These are phyloP conservation scores for Galeopterus variegatus DNA, from an alignment of 2,113 vertebrate genomes.

Conservation along the genomic window DNA sequence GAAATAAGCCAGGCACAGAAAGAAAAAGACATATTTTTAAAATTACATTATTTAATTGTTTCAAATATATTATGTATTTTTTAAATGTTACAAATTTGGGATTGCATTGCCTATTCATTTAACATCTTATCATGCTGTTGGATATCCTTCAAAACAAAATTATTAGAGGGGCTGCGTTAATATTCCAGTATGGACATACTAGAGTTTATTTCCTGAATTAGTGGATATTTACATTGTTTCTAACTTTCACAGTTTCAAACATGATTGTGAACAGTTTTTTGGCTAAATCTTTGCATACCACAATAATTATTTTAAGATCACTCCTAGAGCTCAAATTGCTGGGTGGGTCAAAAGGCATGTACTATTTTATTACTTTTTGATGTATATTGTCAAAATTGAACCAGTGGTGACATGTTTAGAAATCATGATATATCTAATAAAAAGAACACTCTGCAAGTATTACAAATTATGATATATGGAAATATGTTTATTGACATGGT, in stretches of 20 bases:
- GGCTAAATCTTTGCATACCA: not conserved
- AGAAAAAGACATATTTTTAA: not conserved
- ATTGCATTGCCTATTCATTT: constrained; percentile 21
- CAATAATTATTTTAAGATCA: not conserved
- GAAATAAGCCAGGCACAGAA: too few relatives aligned
- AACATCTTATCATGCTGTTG: not conserved
- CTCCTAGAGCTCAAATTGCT: not conserved
- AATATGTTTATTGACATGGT: not conserved
- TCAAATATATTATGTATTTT: not conserved
- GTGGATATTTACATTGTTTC: constrained; percentile 3
- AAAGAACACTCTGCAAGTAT: not conserved
- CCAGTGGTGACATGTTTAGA: not conserved
- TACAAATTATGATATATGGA: not conserved
- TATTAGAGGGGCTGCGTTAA: not conserved
- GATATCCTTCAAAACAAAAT: not conserved
- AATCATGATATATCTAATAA: not conserved
- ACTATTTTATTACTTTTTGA: not conserved
- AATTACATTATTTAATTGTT: constrained; percentile 24
- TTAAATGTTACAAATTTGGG: not conserved
- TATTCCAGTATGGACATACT: not conserved
- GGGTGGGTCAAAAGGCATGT: not conserved
- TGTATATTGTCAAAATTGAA: constrained; percentile 32
- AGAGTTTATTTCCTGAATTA: constrained; percentile 10
- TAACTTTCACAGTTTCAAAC: not conserved
- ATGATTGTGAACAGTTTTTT: not conserved